Conservation (phyloP, 1,140 invertebrate genomes). For the Vanessa atalanta region DNA sequence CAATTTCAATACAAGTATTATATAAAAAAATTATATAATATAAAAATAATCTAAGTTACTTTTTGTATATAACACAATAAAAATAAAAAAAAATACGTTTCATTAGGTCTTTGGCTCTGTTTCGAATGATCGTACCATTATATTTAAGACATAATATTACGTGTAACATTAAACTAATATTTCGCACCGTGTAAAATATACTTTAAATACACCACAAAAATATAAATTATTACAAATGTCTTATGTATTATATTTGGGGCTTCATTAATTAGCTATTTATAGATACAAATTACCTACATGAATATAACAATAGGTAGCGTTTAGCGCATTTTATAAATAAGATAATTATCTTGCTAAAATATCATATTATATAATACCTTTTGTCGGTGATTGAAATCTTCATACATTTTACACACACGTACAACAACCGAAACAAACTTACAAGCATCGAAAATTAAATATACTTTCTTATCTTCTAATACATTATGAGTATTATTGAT, state of each 20-base stretch:
- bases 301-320: slow-evolving; percentile 34
- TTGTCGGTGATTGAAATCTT: background rate
- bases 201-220: slow-evolving; percentile 24
- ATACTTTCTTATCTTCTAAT: too few relatives aligned
- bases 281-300: slow-evolving; percentile 8
- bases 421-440: background rate
- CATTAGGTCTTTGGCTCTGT: too few relatives aligned
- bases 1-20: too few relatives aligned
- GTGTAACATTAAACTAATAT: slow-evolving; percentile 24
- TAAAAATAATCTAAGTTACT: too few relatives aligned
- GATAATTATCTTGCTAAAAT: background rate
- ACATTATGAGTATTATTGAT: too few relatives aligned
- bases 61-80: too few relatives aligned
- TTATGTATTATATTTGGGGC: slow-evolving; percentile 18
- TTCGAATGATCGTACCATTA: background rate
- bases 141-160: background rate
- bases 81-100: too few relatives aligned
- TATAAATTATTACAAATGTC: slow-evolving; percentile 18
- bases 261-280: slow-evolving; percentile 22
- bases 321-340: slow-evolving; percentile 28
- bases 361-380: background rate
- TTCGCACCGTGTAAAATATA: slow-evolving; percentile 26
- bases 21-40: too few relatives aligned
- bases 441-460: too few relatives aligned
- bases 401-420: background rate